Base-by-base conservation (phyloP, 2,113 vertebrate species). In the Otis tarda region DNA sequence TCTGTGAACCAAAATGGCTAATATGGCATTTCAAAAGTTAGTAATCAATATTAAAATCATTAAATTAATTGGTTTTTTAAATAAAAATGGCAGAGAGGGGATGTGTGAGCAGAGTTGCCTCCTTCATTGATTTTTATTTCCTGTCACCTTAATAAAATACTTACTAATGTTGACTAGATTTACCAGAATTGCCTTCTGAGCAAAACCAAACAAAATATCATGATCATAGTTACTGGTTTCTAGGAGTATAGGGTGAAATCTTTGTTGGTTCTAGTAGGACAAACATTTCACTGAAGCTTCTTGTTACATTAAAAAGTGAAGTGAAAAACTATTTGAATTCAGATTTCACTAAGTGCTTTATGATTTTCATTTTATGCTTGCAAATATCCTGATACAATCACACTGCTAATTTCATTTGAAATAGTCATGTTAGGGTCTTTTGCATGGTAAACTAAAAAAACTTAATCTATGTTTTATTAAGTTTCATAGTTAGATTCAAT, bases 61-160 rank as follows among this genome's bases (percentile, higher is more conserved):
- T 92, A 89, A 87, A 89, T 92, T 95, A 96, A 93, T 78, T 91
- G 56, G 6, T 3, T 17, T 82, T 88, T 87, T 92, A 95, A 96
- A 90, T 86, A 93, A 95, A 94, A 89, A 52, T 68, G 59, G 71
- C 73, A 92, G 60, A 59, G 21, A 73, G 43, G 57, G 52, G 35
- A 86, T 57, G 19, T 77, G 43, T 59, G 57, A 95, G 60, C 41
- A 78, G 47, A 90, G 47, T 80, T 92, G 76, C 88, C 41, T 73
- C 53, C 69, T 94, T 95, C 56, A 93, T 49, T 82, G 85, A 95
- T 92, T 95, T 94, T 85, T 95, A 78, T 74, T 92, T 97, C 73
- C 61, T 89, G 61, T 68, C 86, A 65, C 47, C 55, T 93, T 69
- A 81, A 89, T 92, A 89, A 94, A 96, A 90, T 50, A 82, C 37